Evolutionary conservation across 2,113 vertebrate genomes (phyloP).

Genomic region (Pituophis catenifer): DNA sequence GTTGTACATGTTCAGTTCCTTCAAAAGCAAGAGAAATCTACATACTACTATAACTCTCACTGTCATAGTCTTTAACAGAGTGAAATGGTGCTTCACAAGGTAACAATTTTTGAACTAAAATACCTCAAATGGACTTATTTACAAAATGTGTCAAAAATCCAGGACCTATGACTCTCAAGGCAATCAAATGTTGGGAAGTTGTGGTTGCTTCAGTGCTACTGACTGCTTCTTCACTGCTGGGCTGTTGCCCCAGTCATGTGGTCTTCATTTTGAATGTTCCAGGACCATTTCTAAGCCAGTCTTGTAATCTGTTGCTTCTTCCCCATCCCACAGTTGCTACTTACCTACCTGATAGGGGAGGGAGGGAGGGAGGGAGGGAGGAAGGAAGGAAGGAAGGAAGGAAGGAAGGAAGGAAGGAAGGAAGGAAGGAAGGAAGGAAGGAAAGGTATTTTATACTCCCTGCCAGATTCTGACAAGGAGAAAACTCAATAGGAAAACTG

Average conservation of each 20-base stretch:
- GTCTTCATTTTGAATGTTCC: neutral
- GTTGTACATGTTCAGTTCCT: conserved; percentile 61
- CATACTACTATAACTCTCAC: neutral
- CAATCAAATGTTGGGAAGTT: neutral
- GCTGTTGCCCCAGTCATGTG: neutral
- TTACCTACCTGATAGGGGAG: neutral
- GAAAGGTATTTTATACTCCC: too few relatives aligned
- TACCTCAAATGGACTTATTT: neutral
- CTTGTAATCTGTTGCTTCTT: neutral
- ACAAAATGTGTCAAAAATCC: neutral
- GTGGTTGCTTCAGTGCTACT: neutral
- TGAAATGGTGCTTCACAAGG: neutral
- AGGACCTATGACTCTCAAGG: neutral
- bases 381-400: too few relatives aligned
- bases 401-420: too few relatives aligned
- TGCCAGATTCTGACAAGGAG: neutral
- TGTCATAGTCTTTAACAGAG: neutral
- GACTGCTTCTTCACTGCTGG: neutral
- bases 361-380: neutral
- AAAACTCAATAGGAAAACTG: neutral
- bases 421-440: too few relatives aligned
- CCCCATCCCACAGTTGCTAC: neutral
- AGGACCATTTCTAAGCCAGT: neutral
- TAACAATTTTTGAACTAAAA: neutral
- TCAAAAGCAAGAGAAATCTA: conserved; percentile 41